A percentile compares a stretch with the other conserved stretches of the same genome.
These are phyloP conservation scores for Montipora capricornis DNA, from an alignment of 64 coral and sea anemone species.

Conservation along the genomic window DNA sequence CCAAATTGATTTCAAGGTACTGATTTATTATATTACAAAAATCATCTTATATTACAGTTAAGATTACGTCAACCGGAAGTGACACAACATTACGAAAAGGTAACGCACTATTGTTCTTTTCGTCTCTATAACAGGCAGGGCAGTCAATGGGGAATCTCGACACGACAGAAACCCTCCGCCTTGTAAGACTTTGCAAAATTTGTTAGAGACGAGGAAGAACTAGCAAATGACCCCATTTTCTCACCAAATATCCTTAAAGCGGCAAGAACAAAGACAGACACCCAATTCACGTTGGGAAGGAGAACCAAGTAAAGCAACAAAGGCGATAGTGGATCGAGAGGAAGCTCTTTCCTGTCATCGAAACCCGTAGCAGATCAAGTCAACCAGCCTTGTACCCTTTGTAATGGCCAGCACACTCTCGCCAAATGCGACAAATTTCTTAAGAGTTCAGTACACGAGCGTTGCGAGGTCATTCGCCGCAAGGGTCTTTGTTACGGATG, in stretches of 20 bases:
- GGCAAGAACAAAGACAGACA: not conserved
- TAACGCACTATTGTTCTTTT: no score
- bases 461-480: not conserved
- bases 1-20: no score
- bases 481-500: slow-evolving; percentile 15
- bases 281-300: not conserved
- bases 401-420: not conserved
- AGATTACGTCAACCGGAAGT: no score
- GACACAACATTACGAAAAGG: no score
- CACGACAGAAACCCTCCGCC: no score
- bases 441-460: not conserved
- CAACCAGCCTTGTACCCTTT: not conserved
- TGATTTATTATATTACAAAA: no score
- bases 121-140: no score
- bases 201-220: slow-evolving; percentile 3
- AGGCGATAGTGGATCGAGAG: not conserved
- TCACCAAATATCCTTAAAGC: not conserved
- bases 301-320: not conserved
- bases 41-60: no score
- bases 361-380: not conserved
- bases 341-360: not conserved
- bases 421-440: not conserved
- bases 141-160: no score
- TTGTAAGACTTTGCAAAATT: slow-evolving; percentile 1
- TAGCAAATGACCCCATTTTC: slow-evolving; percentile 37